These are phyloP conservation scores for Pseudonaja textilis DNA, from an alignment of 2,113 vertebrate genomes.

Conservation along the genomic window DNA sequence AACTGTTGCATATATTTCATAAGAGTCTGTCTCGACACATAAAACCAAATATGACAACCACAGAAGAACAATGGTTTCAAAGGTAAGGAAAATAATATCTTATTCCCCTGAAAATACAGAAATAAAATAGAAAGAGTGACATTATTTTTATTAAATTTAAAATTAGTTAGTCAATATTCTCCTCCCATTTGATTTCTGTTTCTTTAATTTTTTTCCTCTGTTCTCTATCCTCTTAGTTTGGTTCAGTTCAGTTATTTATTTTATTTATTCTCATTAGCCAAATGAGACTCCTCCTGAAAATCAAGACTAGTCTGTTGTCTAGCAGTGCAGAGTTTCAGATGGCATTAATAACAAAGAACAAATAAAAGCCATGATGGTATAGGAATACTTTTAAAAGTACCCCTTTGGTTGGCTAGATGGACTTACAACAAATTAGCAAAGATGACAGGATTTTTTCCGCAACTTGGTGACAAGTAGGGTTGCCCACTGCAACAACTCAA, in stretches of 20 bases:
- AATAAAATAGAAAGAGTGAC: neutral
- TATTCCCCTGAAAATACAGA: neutral
- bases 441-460: neutral
- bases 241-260: neutral
- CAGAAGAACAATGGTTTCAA: conserved; percentile 43
- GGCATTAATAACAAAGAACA: neutral
- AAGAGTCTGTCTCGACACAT: conserved; percentile 23
- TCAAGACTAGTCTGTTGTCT: neutral
- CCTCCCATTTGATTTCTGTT: neutral
- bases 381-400: neutral
- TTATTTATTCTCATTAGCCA: neutral
- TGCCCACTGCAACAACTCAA: neutral
- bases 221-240: neutral
- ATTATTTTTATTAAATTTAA: neutral
- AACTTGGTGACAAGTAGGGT: neutral
- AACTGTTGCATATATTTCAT: conserved; percentile 11
- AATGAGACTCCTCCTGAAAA: neutral
- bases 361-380: neutral
- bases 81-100: conserved; percentile 34
- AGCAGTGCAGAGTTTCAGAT: neutral
- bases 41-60: neutral
- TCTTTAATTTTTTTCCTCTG: neutral
- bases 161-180: neutral
- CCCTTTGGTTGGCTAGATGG: neutral
- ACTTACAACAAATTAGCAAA: neutral